Conservation (phyloP, 2,888 invertebrate species). For the Tanytarsus gracilentus region DNA sequence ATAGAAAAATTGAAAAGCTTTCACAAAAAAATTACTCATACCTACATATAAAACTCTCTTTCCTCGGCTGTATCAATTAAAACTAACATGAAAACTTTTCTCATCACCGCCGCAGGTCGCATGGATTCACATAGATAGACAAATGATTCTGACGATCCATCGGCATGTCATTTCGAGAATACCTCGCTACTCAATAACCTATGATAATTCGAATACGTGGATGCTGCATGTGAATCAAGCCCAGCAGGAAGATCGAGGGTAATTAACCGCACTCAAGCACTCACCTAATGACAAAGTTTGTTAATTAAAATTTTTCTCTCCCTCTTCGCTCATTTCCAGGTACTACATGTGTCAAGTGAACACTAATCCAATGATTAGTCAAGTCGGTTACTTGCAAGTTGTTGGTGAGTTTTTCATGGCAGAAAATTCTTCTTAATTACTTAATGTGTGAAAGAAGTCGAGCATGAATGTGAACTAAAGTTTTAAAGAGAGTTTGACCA, state of each 20-base stretch:
- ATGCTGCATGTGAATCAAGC: constrained; percentile 65
- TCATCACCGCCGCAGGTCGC: constrained; percentile 62
- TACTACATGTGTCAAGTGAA: constrained; percentile 43
- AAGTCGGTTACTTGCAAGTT: constrained; percentile 86
- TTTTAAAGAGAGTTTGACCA: too few relatives aligned
- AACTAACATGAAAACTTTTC: constrained; percentile 30
- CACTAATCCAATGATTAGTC: constrained; percentile 91
- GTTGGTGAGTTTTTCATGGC: constrained; percentile 59
- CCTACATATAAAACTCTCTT: background rate
- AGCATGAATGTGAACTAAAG: too few relatives aligned
- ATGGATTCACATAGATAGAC: constrained; percentile 89
- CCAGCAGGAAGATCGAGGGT: constrained; percentile 23
- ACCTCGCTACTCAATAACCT: constrained; percentile 82
- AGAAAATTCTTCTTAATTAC: background rate
- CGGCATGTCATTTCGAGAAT: constrained; percentile 83
- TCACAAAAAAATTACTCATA: too few relatives aligned
- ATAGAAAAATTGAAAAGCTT: too few relatives aligned
- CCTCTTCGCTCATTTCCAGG: constrained; percentile 1
- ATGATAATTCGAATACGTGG: constrained; percentile 89
- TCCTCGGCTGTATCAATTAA: background rate
- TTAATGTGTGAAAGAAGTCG: background rate
- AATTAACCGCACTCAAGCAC: background rate
- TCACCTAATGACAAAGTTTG: background rate
- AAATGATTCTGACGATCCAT: constrained; percentile 89
- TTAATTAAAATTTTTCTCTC: constrained; percentile 14